Evolutionary conservation across 2,888 invertebrate genomes (phyloP).

Genomic region (Ophion slaviceki): DNA sequence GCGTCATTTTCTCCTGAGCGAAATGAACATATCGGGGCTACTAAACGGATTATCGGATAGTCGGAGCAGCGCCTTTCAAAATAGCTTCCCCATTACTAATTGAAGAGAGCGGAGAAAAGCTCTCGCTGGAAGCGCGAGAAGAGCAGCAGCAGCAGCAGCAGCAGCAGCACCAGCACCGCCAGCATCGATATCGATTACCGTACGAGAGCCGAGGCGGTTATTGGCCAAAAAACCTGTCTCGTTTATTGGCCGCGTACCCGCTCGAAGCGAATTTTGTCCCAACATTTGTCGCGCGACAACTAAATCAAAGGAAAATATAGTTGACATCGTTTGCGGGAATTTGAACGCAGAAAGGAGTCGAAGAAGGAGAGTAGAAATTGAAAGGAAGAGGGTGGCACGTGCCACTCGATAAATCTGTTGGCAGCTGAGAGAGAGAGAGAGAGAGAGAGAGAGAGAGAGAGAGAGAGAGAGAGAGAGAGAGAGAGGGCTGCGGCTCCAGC

Average conservation of each 20-base stretch:
- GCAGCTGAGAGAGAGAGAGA: constrained; percentile 78
- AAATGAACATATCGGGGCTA: constrained; percentile 56
- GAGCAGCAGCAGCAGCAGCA: neutral
- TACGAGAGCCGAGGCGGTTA: constrained; percentile 1
- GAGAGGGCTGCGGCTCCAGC: constrained; percentile 74
- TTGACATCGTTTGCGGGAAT: neutral
- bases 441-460: constrained; percentile 71
- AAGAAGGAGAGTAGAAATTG: constrained; percentile 1
- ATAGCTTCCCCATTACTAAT: constrained; percentile 78
- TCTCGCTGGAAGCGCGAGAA: constrained; percentile 22
- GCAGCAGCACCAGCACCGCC: neutral
- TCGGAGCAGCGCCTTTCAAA: constrained; percentile 76
- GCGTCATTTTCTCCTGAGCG: constrained; percentile 40
- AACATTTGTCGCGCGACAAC: neutral
- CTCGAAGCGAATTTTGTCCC: neutral
- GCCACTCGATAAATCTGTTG: constrained; percentile 84
- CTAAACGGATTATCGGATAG: constrained; percentile 79
- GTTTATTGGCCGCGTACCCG: neutral
- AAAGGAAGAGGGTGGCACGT: constrained; percentile 79
- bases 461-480: constrained; percentile 74
- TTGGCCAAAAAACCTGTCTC: constrained; percentile 16
- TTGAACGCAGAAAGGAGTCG: neutral
- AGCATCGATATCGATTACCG: constrained; percentile 42
- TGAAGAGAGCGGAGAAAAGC: constrained; percentile 66
- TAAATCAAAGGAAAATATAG: neutral